Evolutionary conservation across 1,140 invertebrate species (phyloP).

Genomic region (Bombus cullumanus): DNA sequence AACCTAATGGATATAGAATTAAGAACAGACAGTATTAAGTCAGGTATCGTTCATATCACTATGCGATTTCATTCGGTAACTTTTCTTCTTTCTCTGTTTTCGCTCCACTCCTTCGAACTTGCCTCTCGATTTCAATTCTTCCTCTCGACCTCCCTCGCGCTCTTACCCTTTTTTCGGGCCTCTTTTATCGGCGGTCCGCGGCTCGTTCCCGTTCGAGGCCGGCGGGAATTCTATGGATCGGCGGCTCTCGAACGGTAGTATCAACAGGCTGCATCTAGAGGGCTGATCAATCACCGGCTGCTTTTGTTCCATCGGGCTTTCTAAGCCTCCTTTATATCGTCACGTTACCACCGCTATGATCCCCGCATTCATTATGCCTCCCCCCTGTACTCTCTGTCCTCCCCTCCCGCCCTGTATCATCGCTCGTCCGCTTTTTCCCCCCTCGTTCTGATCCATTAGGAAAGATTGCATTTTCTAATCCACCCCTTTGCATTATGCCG

Average conservation of each 20-base stretch:
- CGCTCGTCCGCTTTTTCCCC: conserved; percentile 11
- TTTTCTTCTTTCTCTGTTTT: background rate
- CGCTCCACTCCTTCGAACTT: background rate
- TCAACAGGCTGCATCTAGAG: conserved; percentile 72
- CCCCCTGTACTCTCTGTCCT: conserved; percentile 8
- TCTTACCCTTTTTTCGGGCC: conserved; percentile 33
- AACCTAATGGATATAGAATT: too few species aligned
- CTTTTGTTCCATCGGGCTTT: conserved; percentile 72
- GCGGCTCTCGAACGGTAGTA: conserved; percentile 61
- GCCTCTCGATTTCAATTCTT: conserved; percentile 8
- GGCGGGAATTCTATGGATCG: conserved; percentile 46
- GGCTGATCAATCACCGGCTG: conserved; percentile 71
- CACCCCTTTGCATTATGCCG: conserved; percentile 46
- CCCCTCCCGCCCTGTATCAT: background rate
- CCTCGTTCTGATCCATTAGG: conserved; percentile 61
- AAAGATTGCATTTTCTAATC: conserved; percentile 71
- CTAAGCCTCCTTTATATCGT: conserved; percentile 70
- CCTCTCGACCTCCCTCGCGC: conserved; percentile 5
- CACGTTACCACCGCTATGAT: conserved; percentile 65
- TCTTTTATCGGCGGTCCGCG: conserved; percentile 38
- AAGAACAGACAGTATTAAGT: too few species aligned
- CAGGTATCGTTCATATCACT: too few species aligned
- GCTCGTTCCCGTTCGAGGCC: conserved; percentile 44
- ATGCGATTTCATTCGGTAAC: background rate
- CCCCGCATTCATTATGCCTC: conserved; percentile 66